Percentiles rank a stretch among this genome's conserved stretches.
These are phyloP conservation scores for Pycnomerus fuliginosus DNA, from an alignment of 2,888 invertebrate species.

Conservation along the genomic window DNA sequence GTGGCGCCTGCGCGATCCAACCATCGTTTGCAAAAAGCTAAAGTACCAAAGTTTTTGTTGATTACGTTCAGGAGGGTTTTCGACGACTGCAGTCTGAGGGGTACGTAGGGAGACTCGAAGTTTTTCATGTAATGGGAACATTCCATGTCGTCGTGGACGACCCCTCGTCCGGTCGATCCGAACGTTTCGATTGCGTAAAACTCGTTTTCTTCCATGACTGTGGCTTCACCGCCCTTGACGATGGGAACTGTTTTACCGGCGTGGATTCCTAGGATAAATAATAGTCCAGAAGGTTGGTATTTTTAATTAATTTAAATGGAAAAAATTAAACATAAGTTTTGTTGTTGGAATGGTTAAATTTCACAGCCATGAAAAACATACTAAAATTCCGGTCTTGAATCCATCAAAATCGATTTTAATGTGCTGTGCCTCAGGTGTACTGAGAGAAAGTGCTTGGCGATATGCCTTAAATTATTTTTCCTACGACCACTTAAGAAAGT, in stretches of 20 bases:
- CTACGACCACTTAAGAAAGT: no score
- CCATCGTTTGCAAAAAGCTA: slow-evolving; percentile 99
- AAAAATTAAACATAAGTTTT: no score
- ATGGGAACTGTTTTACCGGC: slow-evolving; percentile 99
- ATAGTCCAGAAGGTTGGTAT: no score
- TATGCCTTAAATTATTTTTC: no score
- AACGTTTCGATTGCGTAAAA: slow-evolving; percentile 99
- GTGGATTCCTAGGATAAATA: slow-evolving; percentile 82
- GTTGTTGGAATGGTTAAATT: no score
- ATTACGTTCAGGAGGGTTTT: slow-evolving; percentile 89
- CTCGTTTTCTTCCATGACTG: slow-evolving; percentile 98
- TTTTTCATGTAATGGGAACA: slow-evolving; percentile 99
- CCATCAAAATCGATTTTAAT: no score
- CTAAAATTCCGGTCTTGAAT: no score
- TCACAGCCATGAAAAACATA: no score
- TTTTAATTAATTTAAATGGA: no score
- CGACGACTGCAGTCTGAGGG: slow-evolving; percentile 87
- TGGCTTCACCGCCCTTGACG: slow-evolving; percentile 97
- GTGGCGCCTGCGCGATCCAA: slow-evolving; percentile 94
- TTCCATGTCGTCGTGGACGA: slow-evolving; percentile 99
- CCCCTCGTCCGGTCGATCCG: slow-evolving; percentile 92
- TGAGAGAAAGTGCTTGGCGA: no score
- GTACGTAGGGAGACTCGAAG: slow-evolving; percentile 90
- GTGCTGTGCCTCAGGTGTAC: no score
- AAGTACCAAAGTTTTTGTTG: slow-evolving; percentile 95